Evolutionary conservation across 2,797 vertebrate species (phyloP).

Genomic region (Acanthopagrus latus): DNA sequence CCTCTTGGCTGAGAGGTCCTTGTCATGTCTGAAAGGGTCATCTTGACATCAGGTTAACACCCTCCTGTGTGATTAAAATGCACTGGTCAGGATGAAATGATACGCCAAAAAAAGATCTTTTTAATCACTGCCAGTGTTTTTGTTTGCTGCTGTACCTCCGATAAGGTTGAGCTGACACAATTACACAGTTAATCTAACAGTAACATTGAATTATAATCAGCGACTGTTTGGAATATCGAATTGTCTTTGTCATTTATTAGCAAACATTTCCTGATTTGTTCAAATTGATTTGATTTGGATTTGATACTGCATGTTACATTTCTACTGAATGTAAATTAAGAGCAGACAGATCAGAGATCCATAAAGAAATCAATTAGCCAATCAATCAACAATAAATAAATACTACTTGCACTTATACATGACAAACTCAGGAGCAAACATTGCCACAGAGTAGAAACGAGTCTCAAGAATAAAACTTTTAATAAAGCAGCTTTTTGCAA

Average conservation of each 20-base stretch:
- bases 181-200: not conserved
- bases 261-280: not conserved
- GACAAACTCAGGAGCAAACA: not conserved
- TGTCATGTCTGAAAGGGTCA: not conserved
- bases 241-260: not conserved
- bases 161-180: not conserved
- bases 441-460: not conserved
- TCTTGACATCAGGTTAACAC: not conserved
- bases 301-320: not conserved
- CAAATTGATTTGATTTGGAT: too few relatives aligned
- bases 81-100: not conserved
- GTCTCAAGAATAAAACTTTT: not conserved
- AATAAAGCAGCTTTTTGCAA: not conserved
- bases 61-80: constrained; percentile 24
- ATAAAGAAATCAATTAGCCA: not conserved
- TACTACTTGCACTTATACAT: not conserved
- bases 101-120: not conserved
- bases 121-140: not conserved
- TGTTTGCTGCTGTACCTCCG: not conserved
- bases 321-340: not conserved
- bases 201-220: not conserved
- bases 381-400: not conserved
- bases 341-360: not conserved
- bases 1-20: constrained; percentile 21
- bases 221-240: not conserved